These are phyloP conservation scores for Phoenoteleia sp. DNA, from an alignment of 2,888 invertebrate species.

Conservation along the genomic window DNA sequence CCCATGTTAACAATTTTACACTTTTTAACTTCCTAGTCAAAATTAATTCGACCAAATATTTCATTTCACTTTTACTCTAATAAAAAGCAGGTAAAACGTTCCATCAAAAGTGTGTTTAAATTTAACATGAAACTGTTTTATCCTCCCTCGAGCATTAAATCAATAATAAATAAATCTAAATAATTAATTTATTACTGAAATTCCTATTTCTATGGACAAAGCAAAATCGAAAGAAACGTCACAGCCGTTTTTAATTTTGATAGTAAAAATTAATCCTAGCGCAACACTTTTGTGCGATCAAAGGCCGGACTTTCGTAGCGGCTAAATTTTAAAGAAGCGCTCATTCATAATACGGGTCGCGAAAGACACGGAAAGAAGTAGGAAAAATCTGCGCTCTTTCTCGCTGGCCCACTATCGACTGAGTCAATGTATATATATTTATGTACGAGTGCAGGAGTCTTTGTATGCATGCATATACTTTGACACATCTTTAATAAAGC, in stretches of 20 bases:
- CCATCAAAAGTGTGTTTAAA: no score
- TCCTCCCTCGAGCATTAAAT: no score
- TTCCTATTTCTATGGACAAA: background rate
- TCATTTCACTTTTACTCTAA: no score
- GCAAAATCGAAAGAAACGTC: background rate
- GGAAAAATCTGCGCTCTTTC: background rate
- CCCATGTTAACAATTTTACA: no score
- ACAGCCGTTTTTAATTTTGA: constrained; percentile 4
- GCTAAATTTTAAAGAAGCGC: constrained; percentile 2
- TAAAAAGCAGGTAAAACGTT: no score
- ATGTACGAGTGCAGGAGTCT: constrained; percentile 3
- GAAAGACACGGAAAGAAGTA: background rate
- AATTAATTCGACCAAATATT: no score
- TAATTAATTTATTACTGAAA: background rate
- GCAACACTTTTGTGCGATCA: background rate
- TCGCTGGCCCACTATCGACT: background rate
- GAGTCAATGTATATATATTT: constrained; percentile 9
- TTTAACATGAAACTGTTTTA: no score
- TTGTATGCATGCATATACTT: background rate
- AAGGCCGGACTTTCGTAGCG: background rate
- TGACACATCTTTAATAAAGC: constrained; percentile 28
- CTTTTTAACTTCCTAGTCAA: no score
- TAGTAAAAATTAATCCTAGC: background rate
- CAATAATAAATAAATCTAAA: background rate
- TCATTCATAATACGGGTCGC: constrained; percentile 21